Evolutionary conservation across 2,113 vertebrate genomes (phyloP).

Genomic region (Passerina amoena): DNA sequence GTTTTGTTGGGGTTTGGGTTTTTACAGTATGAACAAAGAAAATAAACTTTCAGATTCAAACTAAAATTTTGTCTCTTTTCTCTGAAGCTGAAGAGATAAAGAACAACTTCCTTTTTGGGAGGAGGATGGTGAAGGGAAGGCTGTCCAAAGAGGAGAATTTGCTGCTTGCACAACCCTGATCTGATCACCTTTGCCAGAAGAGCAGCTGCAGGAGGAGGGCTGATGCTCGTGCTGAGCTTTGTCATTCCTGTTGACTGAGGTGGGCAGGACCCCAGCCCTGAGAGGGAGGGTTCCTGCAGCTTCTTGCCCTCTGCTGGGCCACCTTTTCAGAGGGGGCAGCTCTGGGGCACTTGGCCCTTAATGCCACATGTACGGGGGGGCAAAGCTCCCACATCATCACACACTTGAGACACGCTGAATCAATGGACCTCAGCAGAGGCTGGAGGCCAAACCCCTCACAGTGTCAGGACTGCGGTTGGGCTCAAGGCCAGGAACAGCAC

Average conservation of each 20-base stretch:
- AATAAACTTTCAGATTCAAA: not conserved
- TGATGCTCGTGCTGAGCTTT: not conserved
- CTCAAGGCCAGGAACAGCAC: not conserved
- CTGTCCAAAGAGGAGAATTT: not conserved
- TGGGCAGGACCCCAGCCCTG: not conserved
- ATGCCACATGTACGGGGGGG: accelerated
- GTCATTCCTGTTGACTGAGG: not conserved
- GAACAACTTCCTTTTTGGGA: not conserved
- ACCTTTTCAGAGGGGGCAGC: not conserved
- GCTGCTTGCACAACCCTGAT: not conserved
- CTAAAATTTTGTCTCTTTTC: not conserved
- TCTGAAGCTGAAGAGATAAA: not conserved
- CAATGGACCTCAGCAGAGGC: too few species aligned
- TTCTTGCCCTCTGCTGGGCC: not conserved
- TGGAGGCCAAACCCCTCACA: not conserved
- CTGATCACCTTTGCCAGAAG: not conserved
- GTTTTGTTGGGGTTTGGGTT: not conserved
- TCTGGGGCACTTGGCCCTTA: not conserved
- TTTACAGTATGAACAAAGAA: not conserved
- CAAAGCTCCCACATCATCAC: accelerated
- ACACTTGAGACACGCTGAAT: accelerated
- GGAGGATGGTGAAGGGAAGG: not conserved
- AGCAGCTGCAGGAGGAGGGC: not conserved
- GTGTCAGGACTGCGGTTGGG: accelerated
- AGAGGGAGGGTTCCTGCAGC: not conserved